A percentile compares a stretch with the other conserved stretches of the same genome.
Evolutionary conservation across 1,140 invertebrate species (phyloP).

Genomic region (Hydropsyche tenuis): DNA sequence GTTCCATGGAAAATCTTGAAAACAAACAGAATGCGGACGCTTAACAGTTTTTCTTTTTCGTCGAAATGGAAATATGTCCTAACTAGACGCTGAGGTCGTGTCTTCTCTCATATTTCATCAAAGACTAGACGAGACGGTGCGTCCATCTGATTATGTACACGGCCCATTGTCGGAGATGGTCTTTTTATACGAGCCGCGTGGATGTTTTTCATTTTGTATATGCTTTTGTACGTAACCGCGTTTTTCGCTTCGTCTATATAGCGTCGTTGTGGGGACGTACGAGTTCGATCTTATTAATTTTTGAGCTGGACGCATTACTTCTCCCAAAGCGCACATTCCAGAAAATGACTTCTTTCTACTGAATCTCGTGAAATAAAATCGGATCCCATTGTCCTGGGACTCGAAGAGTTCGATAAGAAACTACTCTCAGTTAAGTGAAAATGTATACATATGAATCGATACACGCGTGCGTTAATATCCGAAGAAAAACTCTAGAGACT

Average conservation of each 20-base stretch:
- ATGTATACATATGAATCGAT: no score
- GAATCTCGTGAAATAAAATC: slow-evolving; percentile 1
- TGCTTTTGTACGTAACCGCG: no score
- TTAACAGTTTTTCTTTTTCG: no score
- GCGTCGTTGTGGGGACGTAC: not conserved
- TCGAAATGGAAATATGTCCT: no score
- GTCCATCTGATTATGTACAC: slow-evolving; percentile 13
- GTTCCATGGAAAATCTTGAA: no score
- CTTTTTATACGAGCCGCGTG: no score
- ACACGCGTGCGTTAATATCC: no score
- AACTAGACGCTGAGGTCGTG: not conserved
- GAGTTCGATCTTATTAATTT: not conserved
- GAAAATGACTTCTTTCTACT: slow-evolving; percentile 3
- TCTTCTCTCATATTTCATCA: not conserved
- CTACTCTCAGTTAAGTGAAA: no score
- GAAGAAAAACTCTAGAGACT: no score
- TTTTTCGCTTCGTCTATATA: not conserved
- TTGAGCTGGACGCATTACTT: not conserved
- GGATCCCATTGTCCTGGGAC: not conserved
- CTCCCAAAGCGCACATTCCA: slow-evolving; percentile 14
- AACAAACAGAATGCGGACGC: no score
- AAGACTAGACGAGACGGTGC: not conserved
- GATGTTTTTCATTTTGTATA: no score
- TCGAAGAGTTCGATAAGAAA: not conserved
- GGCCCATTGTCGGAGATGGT: not conserved